Base-by-base conservation (phyloP, 2,113 vertebrate species). In the Sylvia atricapilla region DNA sequence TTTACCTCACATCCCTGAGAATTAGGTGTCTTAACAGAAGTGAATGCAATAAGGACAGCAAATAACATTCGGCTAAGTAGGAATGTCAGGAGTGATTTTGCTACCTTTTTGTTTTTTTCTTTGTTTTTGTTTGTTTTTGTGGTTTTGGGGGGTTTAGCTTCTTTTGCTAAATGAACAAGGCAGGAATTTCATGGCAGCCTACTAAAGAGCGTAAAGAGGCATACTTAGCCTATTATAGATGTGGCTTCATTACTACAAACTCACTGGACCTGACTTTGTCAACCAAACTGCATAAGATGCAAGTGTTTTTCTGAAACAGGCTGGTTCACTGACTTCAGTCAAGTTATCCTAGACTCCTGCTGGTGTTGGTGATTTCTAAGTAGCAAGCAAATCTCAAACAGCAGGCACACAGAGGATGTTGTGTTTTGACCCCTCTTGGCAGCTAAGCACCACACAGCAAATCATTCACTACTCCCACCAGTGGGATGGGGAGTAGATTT, bases 111-210 rank as follows among this genome's bases (percentile, higher is more conserved):
- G 33, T 39, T 20, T 15, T 43, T 52, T 33, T 43, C 12, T 53
- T 30, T 41, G 13, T 15, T 30, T 30, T 37, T 37, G 37, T 37
- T 37, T 37, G 37, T 37, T 37, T 37, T 37, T 37, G 37, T 37
- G 37, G 37, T 37, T 37, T 37, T 37, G 37, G 8, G 37, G 37
- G 37, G 37, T 8, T 10, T 49, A 46, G 11, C 25, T 1, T 52
- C 9, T 74, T 59, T 63, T 37, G 2, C 3, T 78, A 60, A 60
- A 62, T 84, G 10, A 82, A 19, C 14, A 63, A 84, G 66, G 66
- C 0, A 1, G 7, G 1, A 18, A 52, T 60, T 64, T 84, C 10
- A 27, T 56, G 41, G 5, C 15, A 69, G 3, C 12, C 10, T 43
- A 28, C 6, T 25, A 12, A 76, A 41, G 22, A 74, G 15, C 3